Base-by-base conservation (phyloP, 2,797 vertebrate species). In the Botia kubotai region DNA sequence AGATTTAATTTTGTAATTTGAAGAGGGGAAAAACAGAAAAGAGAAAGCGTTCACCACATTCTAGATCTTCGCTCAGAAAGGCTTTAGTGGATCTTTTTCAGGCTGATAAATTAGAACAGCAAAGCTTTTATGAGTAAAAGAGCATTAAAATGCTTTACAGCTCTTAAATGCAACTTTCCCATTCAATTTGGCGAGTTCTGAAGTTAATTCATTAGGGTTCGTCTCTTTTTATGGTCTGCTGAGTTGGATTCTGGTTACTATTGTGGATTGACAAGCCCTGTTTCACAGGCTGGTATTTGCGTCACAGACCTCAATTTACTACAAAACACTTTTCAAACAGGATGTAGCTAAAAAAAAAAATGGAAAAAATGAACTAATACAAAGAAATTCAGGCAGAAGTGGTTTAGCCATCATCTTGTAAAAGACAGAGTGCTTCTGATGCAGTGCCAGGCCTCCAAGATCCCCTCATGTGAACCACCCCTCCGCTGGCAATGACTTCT, bases 161-260 rank as follows among this genome's bases (percentile, higher is more conserved):
- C 58, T 81, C 6, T 77, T 69, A 48, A 23, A 71, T 43, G 16
- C 76, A 33, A 87, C 46, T 62, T 70, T 80, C 57, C 52, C 53
- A 78, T 82, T 80, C 74, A 80, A 83, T 86, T 86, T 72, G 81
- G 69, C 79, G 21, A 48, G 60, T 72, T 43, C 67, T 63, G 72
- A 84, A 53, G 52, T 72, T 29, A 71, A 84, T 80, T 81, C 76
- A 57, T 81, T 76, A 63, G 67, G 52, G 48, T 26, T 52, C 14
- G 14, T 72, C 63, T 71, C 57, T 83, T 78, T 78, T 79, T 60
- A 83, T 78, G 48, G 75, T 48, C 63, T 73, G 53, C 53, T 60
- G 63, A 78, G 62, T 67, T 68, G 52, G 70, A 78, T 33, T 58
- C 19, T 50, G 39, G 69, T 50, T 72, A 73, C 60, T 14, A 55